Base-by-base conservation (phyloP, 2,113 vertebrate genomes). In the Cochlearius cochlearius region DNA sequence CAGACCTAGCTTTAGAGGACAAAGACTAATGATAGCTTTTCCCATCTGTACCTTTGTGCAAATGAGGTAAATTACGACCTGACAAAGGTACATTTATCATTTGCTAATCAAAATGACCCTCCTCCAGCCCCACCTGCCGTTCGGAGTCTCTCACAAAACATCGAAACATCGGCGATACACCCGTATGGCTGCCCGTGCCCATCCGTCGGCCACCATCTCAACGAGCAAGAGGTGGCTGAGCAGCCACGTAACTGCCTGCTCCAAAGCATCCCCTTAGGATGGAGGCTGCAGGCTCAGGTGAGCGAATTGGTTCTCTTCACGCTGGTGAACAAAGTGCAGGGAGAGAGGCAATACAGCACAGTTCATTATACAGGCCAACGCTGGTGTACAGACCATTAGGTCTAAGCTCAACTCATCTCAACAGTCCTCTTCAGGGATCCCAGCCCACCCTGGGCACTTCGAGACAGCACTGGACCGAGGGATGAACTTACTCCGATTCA, bases 281-380 rank as follows among this genome's bases (percentile, higher is more conserved):
- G 1, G 29, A 71, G 38, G 27, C 64, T 83, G 63, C 15, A 30
- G 23, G 38, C n/a, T 69, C 58, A 41, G 62, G 56, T 0, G 4
- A 73, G 25, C 20, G 62, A 68, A 77, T 45, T 16, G 0, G 0
- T 43, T 66, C 64, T 67, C 63, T 59, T 49, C 29, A 27, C 0
- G 1, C 20, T 71, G 71, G 20, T 7, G 5, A 86, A 62, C 23
- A 47, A 59, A 81, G 22, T 15, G 11, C 21, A 47, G 4, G 6
- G 16, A 72, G 27, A 13, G 12, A 67, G 16, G 36, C 94, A 74
- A 85, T 3, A 9, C 56, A 72, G 73, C 34, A 29, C 43, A 26
- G 58, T 3, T 53, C 29, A 12, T 12, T 5, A 38, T 1, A 32
- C 34, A 9, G 0, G 0, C 0, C 10, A 66, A 39, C n/a, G 5